A percentile compares a stretch with the other conserved stretches of the same genome.
phyloP scores from a whole-genome alignment of 2,113 vertebrate species.

The Microtus oregoni region DNA sequence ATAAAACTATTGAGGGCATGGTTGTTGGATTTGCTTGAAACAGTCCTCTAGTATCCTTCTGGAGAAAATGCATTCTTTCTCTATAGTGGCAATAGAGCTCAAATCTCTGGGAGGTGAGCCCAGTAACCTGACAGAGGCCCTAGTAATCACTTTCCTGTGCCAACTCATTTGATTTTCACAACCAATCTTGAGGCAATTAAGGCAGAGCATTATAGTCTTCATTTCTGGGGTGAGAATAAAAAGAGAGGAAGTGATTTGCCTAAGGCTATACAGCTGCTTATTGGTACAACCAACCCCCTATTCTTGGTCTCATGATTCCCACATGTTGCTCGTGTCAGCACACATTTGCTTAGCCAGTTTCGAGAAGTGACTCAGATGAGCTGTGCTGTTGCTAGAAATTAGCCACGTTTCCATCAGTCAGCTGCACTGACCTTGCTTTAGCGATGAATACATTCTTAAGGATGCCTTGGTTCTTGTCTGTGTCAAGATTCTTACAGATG shows the following conservation, averaged over 20 bases:
- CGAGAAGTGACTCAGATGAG: neutral
- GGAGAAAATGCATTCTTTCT: neutral
- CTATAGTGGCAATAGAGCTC: neutral
- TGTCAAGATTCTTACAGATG: constrained; percentile 31
- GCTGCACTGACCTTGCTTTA: neutral
- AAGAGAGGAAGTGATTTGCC: constrained; percentile 5
- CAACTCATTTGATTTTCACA: constrained; percentile 54
- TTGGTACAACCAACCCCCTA: constrained; percentile 26
- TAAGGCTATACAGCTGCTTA: constrained; percentile 39
- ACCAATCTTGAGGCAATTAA: neutral
- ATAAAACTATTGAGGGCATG: constrained; percentile 21
- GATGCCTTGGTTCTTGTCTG: neutral
- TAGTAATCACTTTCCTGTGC: constrained; percentile 27
- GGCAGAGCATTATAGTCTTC: constrained; percentile 20
- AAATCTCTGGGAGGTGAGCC: constrained; percentile 10
- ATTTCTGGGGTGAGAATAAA: neutral
- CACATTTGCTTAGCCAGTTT: constrained; percentile 20
- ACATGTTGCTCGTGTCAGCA: constrained; percentile 37
- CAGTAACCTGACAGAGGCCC: constrained; percentile 16
- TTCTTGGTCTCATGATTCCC: neutral
- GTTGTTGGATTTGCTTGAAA: neutral
- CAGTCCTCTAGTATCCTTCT: neutral
- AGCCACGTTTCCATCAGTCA: neutral
- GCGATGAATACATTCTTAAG: neutral
- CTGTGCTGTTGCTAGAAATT: constrained; percentile 33